Evolutionary conservation across 2,888 invertebrate species (phyloP), one percentile per base, ranked within the genome.

Genomic region (Chloromyia formosa): DNA sequence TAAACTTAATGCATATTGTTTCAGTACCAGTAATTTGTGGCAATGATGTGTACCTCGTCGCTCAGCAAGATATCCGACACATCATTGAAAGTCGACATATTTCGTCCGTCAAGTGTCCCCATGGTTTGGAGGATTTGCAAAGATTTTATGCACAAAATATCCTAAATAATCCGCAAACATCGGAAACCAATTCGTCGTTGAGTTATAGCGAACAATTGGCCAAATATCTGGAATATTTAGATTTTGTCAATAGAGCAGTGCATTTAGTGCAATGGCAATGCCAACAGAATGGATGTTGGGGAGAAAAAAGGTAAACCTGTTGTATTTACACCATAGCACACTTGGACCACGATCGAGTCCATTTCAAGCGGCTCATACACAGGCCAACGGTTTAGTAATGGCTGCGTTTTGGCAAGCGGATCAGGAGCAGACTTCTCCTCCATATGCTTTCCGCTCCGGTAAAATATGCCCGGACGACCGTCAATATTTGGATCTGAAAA

Each of bases 31-130:
- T 83, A 3, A 40, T 83, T 7, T 75, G 83, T 62, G 83, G 81
- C 1, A 82, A 81, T 56, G 81, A 83, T 18, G 61, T 79, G 42
- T 80, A 78, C 18, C 40, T 83, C 20, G 62, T 84, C 5, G 81
- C 80, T 0, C 84, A 84, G 69, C 84, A 84, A 76, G 84, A 84
- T 74, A 74, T 83, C 7, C 80, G 83, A 1, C 81, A 81, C 66
- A 78, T 80, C 16, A 82, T 83, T 69, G 83, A 84, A 5, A 78
- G 77, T 0, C 80, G 84, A 1, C 27, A 79, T 12, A 58, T 82
- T 1, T 79, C 76, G 5, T 81, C 81, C 23, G 80, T 68, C 53
- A 81, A 80, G 40, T 71, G 71, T 20, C 58, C 58, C 35, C 56
- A 71, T 27, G 69, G 69, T 9, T 35, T 72, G 22, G 60, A 35